A percentile compares a stretch with the other conserved stretches of the same genome.
Evolutionary conservation across 2,888 invertebrate genomes (phyloP).

Genomic region (Apamea crenata): DNA sequence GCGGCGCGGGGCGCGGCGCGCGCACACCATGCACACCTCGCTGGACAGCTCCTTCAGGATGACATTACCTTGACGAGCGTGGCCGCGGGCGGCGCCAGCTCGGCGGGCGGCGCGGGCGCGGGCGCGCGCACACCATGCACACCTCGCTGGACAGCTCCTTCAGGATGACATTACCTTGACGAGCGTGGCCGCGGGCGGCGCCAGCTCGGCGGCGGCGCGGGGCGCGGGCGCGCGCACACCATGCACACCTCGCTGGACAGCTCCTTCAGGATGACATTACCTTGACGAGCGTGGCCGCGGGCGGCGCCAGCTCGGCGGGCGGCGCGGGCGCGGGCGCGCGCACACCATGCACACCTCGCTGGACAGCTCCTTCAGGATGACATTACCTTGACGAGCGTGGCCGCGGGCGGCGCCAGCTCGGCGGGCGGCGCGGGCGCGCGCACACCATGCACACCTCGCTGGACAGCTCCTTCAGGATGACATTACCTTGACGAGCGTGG

Average conservation of each 20-base stretch:
- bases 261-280: conserved; percentile 94
- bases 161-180: conserved; percentile 91
- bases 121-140: conserved; percentile 96
- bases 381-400: conserved; percentile 85
- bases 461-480: conserved; percentile 96
- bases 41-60: conserved; percentile 97
- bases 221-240: conserved; percentile 94
- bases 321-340: conserved; percentile 91
- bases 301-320: conserved; percentile 84
- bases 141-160: conserved; percentile 97
- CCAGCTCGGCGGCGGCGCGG: conserved; percentile 87
- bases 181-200: conserved; percentile 83
- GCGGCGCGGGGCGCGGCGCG: conserved; percentile 90
- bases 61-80: conserved; percentile 84
- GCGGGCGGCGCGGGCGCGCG: conserved; percentile 90
- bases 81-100: conserved; percentile 81
- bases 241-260: conserved; percentile 97
- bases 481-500: conserved; percentile 85
- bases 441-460: conserved; percentile 97
- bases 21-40: conserved; percentile 97
- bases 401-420: conserved; percentile 82
- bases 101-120: conserved; percentile 87
- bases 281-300: conserved; percentile 85
- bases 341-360: conserved; percentile 97
- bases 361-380: conserved; percentile 96